Percentiles rank a stretch among this genome's conserved stretches.
These are phyloP conservation scores for Suricata suricatta DNA, from an alignment of 2,113 vertebrate genomes.

Conservation along the genomic window DNA sequence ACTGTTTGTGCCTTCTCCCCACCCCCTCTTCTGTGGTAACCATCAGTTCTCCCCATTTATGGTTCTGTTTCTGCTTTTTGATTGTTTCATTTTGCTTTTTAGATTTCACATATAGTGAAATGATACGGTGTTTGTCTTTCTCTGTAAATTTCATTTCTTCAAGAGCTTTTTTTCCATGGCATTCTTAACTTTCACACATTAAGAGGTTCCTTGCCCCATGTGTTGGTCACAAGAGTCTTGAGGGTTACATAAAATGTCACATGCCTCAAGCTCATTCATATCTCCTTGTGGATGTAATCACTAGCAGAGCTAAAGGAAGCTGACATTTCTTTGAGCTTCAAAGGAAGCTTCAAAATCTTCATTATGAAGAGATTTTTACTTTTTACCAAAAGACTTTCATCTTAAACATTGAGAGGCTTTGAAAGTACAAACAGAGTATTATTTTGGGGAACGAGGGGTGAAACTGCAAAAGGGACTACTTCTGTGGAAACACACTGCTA, in stretches of 20 bases:
- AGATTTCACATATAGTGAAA: background rate
- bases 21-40: background rate
- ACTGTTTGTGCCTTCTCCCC: background rate
- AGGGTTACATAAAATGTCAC: constrained; percentile 24
- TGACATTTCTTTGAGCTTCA: constrained; percentile 14
- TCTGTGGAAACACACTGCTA: background rate
- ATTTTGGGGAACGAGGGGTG: background rate
- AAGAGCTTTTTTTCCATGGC: background rate
- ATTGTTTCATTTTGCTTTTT: background rate
- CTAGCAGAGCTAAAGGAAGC: constrained; percentile 2
- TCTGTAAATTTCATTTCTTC: background rate
- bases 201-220: constrained; percentile 5
- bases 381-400: constrained; percentile 26
- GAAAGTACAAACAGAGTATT: constrained; percentile 34
- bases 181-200: constrained; percentile 6
- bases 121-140: background rate
- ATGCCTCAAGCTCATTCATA: constrained; percentile 29
- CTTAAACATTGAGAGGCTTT: background rate
- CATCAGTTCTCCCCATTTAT: background rate
- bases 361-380: background rate
- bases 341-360: constrained; percentile 5
- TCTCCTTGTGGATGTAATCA: background rate
- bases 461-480: background rate
- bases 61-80: background rate
- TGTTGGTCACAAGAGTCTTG: constrained; percentile 47